Base-by-base conservation (phyloP, 2,113 vertebrate genomes). In the Amazona vittata region DNA sequence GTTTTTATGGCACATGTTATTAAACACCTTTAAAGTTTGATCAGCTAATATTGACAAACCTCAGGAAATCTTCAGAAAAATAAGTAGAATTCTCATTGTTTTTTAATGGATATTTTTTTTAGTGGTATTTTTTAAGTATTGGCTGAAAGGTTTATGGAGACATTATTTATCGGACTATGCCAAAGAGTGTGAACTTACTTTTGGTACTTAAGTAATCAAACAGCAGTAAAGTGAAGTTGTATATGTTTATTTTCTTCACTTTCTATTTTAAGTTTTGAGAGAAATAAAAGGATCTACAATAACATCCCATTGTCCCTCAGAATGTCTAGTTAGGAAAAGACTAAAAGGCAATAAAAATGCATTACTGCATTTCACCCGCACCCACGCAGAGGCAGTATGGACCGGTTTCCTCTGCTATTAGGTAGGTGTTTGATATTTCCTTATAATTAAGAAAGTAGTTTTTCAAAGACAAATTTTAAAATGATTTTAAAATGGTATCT, bases 301-400 rank as follows among this genome's bases (percentile, higher is more conserved):
- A 96, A 96, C 53, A 79, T 91, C 18, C 6, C 47, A 15, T 93
- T 95, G 43, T 94, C 65, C 96, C 97, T 95, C 92, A 89, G 75
- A 88, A 89, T 85, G 33, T 77, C 89, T 93, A 86, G 62, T 92
- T 95, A 78, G 67, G 46, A 96, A 86, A 94, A 96, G 65, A 9
- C 14, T 93, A 55, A 90, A 97, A 97, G 83, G 70, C 63, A 95
- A 18, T 92, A 86, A 94, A 97, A 93, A 78, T 96, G 71, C 55
- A 43, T 76, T 74, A 90, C 76, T 96, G 69, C 55, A 39, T 78
- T 74, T 91, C 86, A 78, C 59, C 74, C 91, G 63, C 47, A 68
- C 65, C 62, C 63, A 89, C 8, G 7, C 33, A 90, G 50, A 78
- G 67, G 20, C 79, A 88, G 55, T 88, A 93, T 35, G 57, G 86